Evolutionary conservation across 2,888 invertebrate genomes (phyloP).

Genomic region (Caenorhabditis parvicauda): DNA sequence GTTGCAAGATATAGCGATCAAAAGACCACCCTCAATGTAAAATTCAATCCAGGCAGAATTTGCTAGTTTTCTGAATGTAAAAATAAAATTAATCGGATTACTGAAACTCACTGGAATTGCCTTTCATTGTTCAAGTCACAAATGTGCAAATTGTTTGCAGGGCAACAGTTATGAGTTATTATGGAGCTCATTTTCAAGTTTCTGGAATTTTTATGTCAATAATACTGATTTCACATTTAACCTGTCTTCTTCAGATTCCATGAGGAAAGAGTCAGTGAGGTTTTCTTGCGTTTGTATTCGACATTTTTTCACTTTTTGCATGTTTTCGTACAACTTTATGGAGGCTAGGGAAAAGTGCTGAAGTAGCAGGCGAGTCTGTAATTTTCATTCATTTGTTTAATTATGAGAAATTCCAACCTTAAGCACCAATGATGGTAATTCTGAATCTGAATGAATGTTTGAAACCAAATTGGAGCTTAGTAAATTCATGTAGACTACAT

Average conservation of each 20-base stretch:
- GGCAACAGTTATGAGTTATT: slow-evolving; percentile 26
- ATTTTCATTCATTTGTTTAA: slow-evolving; percentile 3
- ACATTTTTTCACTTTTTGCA: slow-evolving; percentile 30
- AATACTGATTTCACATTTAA: neutral
- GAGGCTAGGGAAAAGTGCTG: slow-evolving; percentile 60
- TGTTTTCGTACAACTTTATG: slow-evolving; percentile 46
- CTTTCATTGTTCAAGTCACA: slow-evolving; percentile 36
- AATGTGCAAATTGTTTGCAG: slow-evolving; percentile 25
- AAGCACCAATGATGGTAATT: slow-evolving; percentile 55
- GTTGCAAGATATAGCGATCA: slow-evolving; percentile 47
- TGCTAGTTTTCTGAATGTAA: slow-evolving; percentile 35
- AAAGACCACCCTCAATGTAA: slow-evolving; percentile 44
- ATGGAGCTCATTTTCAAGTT: slow-evolving; percentile 5
- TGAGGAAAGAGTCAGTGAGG: slow-evolving; percentile 6
- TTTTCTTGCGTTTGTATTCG: slow-evolving; percentile 18
- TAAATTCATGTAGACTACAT: slow-evolving; percentile 55
- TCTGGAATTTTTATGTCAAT: neutral
- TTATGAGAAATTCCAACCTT: slow-evolving; percentile 26
- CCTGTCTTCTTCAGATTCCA: slow-evolving; percentile 28
- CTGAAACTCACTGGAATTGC: slow-evolving; percentile 16
- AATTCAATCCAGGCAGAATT: slow-evolving; percentile 43
- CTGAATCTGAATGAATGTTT: slow-evolving; percentile 45
- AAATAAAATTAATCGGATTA: neutral
- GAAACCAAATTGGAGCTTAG: slow-evolving; percentile 38
- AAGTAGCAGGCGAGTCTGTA: slow-evolving; percentile 52